Evolutionary conservation across 1,140 invertebrate species (phyloP).

Genomic region (Drosophila triauraria): DNA sequence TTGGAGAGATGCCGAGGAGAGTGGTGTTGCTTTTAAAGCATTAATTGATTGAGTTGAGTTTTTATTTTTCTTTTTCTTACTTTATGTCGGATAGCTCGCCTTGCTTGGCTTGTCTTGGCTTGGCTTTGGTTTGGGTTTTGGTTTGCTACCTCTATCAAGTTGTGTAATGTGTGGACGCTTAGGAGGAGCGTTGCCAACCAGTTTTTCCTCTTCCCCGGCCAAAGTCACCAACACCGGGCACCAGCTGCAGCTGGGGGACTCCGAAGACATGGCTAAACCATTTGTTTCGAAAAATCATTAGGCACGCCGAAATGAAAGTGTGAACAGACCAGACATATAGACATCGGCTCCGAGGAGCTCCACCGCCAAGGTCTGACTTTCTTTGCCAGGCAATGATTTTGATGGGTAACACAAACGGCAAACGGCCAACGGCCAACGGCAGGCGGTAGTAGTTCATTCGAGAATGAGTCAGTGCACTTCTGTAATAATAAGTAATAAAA

Average conservation of each 20-base stretch:
- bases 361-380: slow-evolving; percentile 41
- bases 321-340: slow-evolving; percentile 46
- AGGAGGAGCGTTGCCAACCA: slow-evolving; percentile 37
- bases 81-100: slow-evolving; percentile 9
- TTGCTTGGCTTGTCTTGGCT: slow-evolving; percentile 24
- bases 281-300: slow-evolving; percentile 51
- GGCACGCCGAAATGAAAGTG: slow-evolving; percentile 75
- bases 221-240: slow-evolving; percentile 21
- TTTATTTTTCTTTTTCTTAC: slow-evolving; percentile 18
- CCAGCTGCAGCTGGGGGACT: slow-evolving; percentile 10
- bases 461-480: slow-evolving; percentile 70
- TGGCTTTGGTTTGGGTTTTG: slow-evolving; percentile 14
- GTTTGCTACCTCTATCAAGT: slow-evolving; percentile 36
- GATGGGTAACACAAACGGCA: slow-evolving; percentile 20
- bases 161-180: slow-evolving; percentile 53
- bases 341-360: slow-evolving; percentile 19
- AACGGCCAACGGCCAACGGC: not conserved
- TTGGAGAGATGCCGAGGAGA: slow-evolving; percentile 10
- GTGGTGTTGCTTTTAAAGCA: slow-evolving; percentile 42
- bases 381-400: slow-evolving; percentile 47
- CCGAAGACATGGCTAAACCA: slow-evolving; percentile 15
- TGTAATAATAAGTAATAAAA: slow-evolving; percentile 54
- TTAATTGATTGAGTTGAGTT: slow-evolving; percentile 50
- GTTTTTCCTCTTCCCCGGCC: slow-evolving; percentile 39
- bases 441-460: slow-evolving; percentile 9